A percentile compares a stretch with the other conserved stretches of the same genome.
Evolutionary conservation across 2,888 invertebrate species (phyloP).

Genomic region (Diloba caeruleocephala): DNA sequence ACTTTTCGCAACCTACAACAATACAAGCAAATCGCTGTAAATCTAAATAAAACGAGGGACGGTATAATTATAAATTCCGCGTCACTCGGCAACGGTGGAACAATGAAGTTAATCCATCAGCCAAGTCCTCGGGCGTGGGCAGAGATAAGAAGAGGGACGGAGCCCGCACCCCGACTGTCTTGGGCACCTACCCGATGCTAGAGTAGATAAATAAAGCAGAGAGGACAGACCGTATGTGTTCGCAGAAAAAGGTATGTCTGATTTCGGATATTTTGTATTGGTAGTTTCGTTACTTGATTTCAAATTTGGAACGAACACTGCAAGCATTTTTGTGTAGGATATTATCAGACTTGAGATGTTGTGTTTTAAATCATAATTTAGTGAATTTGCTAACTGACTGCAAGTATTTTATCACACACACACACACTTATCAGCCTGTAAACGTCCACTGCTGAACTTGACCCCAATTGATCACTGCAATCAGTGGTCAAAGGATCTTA

Average conservation of each 20-base stretch:
- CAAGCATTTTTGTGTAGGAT: too few species aligned
- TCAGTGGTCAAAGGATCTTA: too few species aligned
- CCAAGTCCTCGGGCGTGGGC: conserved; percentile 84
- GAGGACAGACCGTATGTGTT: conserved; percentile 17
- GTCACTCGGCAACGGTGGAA: conserved; percentile 84
- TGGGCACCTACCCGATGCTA: conserved; percentile 73
- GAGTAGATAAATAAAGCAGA: conserved; percentile 52
- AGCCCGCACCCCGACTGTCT: conserved; percentile 77
- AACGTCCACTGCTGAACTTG: too few species aligned
- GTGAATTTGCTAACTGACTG: too few species aligned
- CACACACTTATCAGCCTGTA: too few species aligned
- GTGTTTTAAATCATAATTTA: too few species aligned
- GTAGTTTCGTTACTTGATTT: too few species aligned
- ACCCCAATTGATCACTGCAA: too few species aligned
- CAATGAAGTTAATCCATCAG: conserved; percentile 89
- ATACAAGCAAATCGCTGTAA: conserved; percentile 51
- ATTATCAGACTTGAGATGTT: too few species aligned
- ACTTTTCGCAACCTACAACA: conserved; percentile 17
- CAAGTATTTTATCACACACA: too few species aligned
- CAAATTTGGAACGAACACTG: too few species aligned
- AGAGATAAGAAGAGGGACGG: conserved; percentile 87
- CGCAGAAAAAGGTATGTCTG: too few species aligned
- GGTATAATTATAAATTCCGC: conserved; percentile 87
- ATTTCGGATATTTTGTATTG: neutral
- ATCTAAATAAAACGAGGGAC: conserved; percentile 66